Evolutionary conservation across 1,140 invertebrate genomes (phyloP), one percentile per base, ranked within the genome.

Genomic region (Nymphalis io): DNA sequence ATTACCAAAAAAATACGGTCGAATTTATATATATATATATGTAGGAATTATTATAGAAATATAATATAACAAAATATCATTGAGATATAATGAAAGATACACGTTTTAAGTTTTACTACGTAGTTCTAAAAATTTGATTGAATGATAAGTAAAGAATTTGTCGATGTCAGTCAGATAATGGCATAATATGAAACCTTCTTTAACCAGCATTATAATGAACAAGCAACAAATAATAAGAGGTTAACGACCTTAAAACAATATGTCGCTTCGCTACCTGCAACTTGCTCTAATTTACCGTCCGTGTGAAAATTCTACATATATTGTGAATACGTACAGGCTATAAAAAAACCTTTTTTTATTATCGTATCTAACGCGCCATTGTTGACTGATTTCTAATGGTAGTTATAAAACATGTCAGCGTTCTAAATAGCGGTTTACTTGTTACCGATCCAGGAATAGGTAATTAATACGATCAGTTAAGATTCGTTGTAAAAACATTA

Each of bases 261-360:
- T 76, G 69, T 69, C 70, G 72, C 53, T 71, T 72, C 58, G 73
- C 73, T 80, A 83, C 84, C 76, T 76, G 79, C 79, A 87, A 76
- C 60, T 81, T 88, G 86, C 84, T 90, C 78, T 78, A 83, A 81
- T 83, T 80, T 82, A 80, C 86, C 83, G 82, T 77, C 78, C 81
- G 87, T 90, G 87, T 86, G 87, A 89, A 71, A 65, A 71, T 71
- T 71, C 46, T 48, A 61, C 48, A 66, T 66, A 63, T 71, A 61
- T 59, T 66, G 33, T 61, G 69, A 71, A 71, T 46, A 46, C 38
- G 57, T 48, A n/a, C 51, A 64, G 57, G 55, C 18, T 16, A 42
- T 27, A 23, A 53, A 68, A 66, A 66, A 38, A 42, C 44, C 3
- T 33, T 23, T n/a, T 65, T 38, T 60, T 48, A 63, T 76, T 63